Evolutionary conservation across 2,797 vertebrate genomes (phyloP), one percentile per base, ranked within the genome.

Genomic region (Myotis planiceps): DNA sequence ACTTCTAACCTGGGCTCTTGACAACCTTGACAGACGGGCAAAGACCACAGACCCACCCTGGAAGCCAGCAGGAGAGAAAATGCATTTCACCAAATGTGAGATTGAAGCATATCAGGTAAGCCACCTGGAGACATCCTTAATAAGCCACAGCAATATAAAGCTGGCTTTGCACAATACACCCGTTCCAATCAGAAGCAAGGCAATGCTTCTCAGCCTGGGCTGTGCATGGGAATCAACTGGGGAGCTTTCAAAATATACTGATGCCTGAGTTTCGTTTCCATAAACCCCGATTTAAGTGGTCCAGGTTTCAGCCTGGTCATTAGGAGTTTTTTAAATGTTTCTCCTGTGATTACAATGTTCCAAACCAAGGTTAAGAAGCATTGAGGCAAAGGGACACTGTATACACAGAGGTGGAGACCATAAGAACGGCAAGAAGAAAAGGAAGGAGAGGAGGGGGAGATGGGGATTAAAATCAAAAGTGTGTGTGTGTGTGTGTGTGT

Each of bases 201-300:
- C n/a, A 53, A 49, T 6, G 10, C 37, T 82, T 81, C 72, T 78
- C 55, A 49, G 76, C 49, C 49, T 65, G 23, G 60, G 21, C n/a
- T 72, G 5, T 1, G 8, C n/a, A 42, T 37, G 76, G 23, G 18
- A 76, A 79, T 25, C 58, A 47, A 42, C 65, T 29, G 47, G 49
- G 76, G 34, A 95, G 63, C 32, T 37, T 90, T 55, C 72, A 32
- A 80, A 96, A 90, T 39, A 83, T 29, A 91, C 32, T 87, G 66
- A 82, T 58, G 83, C 45, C 42, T 34, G 29, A 76, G 34, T 88
- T 96, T 74, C 66, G 16, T 76, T 96, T 55, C 82, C 78, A 92
- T 65, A 58, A 60, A 65, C 51, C 27, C 58, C 23, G 45, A 80
- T 42, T 83, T 93, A 80, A 88, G 75, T 88, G 16, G 37, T 34